Conservation (phyloP, 37 sponge, comb jelly and placozoan species). For the Corticium candelabrum region DNA sequence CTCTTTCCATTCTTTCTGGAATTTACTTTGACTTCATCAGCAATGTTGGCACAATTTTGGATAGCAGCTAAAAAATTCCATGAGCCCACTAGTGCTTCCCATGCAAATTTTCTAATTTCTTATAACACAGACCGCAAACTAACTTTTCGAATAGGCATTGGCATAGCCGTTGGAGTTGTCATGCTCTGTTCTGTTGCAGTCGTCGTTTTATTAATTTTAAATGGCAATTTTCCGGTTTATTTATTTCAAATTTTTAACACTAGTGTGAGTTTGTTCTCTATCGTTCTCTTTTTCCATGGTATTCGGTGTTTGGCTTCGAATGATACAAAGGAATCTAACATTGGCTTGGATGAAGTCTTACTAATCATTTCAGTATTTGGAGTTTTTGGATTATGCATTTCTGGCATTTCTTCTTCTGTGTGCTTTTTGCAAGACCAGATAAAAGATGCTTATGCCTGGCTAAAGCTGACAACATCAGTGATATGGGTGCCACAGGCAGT, state of each 20-base stretch:
- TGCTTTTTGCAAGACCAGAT: too few species aligned
- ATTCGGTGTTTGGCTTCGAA: neutral
- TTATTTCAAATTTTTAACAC: neutral
- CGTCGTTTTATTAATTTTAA: neutral
- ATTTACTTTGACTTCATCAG: neutral
- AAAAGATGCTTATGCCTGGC: too few species aligned
- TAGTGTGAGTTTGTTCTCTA: neutral
- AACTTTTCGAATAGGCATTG: too few species aligned
- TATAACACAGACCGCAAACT: neutral
- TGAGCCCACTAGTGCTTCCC: neutral
- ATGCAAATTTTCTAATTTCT: neutral
- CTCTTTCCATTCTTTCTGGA: neutral
- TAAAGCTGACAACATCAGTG: neutral
- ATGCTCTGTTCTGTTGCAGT: neutral
- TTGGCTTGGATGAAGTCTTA: neutral
- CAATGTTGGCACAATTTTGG: neutral
- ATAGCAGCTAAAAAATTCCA: neutral
- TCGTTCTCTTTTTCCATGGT: neutral
- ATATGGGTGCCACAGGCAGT: neutral
- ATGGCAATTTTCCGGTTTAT: neutral
- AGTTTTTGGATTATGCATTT: too few species aligned
- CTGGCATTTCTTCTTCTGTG: too few species aligned
- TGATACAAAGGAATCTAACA: neutral
- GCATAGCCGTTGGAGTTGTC: neutral
- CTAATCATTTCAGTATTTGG: neutral